phyloP scores from a whole-genome alignment of 1,140 invertebrate genomes.

The Drosophila biarmipes region DNA sequence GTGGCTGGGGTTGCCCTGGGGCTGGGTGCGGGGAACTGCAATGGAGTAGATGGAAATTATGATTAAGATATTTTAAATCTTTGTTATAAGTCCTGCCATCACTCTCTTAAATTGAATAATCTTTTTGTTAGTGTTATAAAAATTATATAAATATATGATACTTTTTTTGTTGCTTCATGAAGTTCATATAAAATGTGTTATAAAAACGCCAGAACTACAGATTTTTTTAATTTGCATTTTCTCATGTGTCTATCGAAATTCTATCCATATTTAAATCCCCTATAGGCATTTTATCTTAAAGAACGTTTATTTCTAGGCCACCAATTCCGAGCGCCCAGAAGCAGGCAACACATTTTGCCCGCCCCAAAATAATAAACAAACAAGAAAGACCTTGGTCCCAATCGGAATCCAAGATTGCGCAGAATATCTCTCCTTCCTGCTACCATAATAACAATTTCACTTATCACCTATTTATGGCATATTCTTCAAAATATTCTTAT shows the following conservation, averaged over 20 bases:
- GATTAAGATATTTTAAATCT: not conserved
- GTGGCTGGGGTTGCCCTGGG: slow-evolving; percentile 11
- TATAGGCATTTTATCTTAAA: not conserved
- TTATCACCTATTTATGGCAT: slow-evolving; percentile 37
- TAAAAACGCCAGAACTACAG: too few species aligned
- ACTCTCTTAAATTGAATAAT: too few species aligned
- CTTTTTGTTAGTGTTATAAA: too few species aligned
- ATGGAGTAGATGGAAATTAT: not conserved
- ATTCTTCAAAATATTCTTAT: slow-evolving; percentile 29
- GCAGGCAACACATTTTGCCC: slow-evolving; percentile 5
- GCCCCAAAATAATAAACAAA: slow-evolving; percentile 30
- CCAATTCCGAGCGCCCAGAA: slow-evolving; percentile 10
- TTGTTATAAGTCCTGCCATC: too few species aligned
- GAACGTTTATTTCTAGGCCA: not conserved
- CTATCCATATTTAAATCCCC: too few species aligned
- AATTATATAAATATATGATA: too few species aligned
- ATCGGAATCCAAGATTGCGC: slow-evolving; percentile 29
- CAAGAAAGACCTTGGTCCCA: slow-evolving; percentile 36
- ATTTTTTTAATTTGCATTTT: too few species aligned
- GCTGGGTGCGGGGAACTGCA: slow-evolving; percentile 30
- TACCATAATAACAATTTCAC: slow-evolving; percentile 34
- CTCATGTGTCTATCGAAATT: too few species aligned
- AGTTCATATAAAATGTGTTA: too few species aligned
- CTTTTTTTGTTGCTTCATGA: too few species aligned
- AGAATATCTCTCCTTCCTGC: slow-evolving; percentile 33